Evolutionary conservation across 2,113 vertebrate species (phyloP).

Genomic region (Dipodomys merriami): DNA sequence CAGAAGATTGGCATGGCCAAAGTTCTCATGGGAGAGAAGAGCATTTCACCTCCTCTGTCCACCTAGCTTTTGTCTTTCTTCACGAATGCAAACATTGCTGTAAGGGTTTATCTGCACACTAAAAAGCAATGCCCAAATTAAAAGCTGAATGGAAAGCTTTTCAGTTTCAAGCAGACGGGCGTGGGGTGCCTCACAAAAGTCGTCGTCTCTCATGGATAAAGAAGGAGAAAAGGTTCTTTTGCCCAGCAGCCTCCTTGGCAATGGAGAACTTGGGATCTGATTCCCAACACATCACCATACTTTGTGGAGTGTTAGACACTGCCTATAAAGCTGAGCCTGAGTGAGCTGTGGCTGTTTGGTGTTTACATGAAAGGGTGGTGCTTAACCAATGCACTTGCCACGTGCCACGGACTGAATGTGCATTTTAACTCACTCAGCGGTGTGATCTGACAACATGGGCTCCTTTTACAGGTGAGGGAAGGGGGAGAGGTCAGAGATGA

Average conservation of each 20-base stretch:
- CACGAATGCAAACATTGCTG: too few species aligned
- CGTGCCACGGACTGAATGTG: not conserved
- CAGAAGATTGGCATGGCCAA: not conserved
- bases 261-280: not conserved
- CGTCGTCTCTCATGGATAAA: not conserved
- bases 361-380: not conserved
- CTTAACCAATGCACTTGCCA: not conserved
- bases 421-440: not conserved
- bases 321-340: not conserved
- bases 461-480: not conserved
- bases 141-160: not conserved
- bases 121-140: not conserved
- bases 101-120: not conserved
- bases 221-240: not conserved
- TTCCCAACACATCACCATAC: not conserved
- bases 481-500: not conserved
- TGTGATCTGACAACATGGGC: not conserved
- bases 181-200: not conserved
- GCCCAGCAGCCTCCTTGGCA: not conserved
- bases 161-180: not conserved
- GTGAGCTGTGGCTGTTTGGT: too few species aligned
- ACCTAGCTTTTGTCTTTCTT: not conserved
- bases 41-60: accelerated
- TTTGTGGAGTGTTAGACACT: not conserved
- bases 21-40: not conserved